phyloP scores from a whole-genome alignment of 2,888 invertebrate species.

The Schrankia costaestrigalis region DNA sequence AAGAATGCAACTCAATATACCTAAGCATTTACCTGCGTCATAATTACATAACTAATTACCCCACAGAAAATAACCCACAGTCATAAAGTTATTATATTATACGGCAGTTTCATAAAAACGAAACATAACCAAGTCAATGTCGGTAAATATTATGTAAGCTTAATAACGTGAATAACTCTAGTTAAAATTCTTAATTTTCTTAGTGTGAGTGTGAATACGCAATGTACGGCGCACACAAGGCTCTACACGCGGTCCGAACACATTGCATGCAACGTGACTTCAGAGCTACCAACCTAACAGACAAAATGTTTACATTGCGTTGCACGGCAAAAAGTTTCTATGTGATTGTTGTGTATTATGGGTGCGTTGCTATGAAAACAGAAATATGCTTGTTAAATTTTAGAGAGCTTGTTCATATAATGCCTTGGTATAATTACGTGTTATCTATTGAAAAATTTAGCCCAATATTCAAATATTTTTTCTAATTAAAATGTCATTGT shows the following conservation, averaged over 20 bases:
- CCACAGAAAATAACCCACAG: too few relatives aligned
- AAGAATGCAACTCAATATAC: too few relatives aligned
- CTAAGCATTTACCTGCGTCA: too few relatives aligned
- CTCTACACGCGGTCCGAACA: slow-evolving; percentile 58
- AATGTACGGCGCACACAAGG: slow-evolving; percentile 47
- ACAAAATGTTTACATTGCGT: slow-evolving; percentile 49
- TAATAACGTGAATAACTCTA: slow-evolving; percentile 13
- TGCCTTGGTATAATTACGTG: too few relatives aligned
- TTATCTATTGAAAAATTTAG: neutral
- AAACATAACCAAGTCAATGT: slow-evolving; percentile 13
- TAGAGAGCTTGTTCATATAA: neutral
- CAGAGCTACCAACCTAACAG: slow-evolving; percentile 54
- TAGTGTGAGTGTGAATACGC: slow-evolving; percentile 38
- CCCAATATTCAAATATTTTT: slow-evolving; percentile 74
- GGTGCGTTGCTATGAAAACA: slow-evolving; percentile 16
- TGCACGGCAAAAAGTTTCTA: slow-evolving; percentile 5
- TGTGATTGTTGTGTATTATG: slow-evolving; percentile 22
- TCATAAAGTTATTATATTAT: too few relatives aligned
- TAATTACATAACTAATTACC: too few relatives aligned
- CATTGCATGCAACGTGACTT: slow-evolving; percentile 75
- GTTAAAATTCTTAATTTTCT: slow-evolving; percentile 4
- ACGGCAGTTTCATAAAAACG: too few relatives aligned
- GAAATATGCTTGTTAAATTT: neutral
- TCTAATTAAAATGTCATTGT: slow-evolving; percentile 88
- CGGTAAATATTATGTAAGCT: slow-evolving; percentile 3